Conservation (phyloP, 2,797 vertebrate species). For the Eptatretus atami region DNA sequence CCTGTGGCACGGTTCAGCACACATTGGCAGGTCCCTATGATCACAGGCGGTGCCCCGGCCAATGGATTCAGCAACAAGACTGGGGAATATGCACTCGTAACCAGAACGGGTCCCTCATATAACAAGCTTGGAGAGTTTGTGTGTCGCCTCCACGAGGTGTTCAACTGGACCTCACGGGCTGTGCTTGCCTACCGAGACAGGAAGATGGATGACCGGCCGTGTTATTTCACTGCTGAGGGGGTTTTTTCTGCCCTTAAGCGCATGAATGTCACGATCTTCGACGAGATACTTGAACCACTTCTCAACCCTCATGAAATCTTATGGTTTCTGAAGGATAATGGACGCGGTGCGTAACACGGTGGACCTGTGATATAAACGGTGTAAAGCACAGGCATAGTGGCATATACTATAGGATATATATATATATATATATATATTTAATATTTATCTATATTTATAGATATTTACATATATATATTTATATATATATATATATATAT, state of each 20-base stretch:
- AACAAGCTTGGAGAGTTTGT: slow-evolving; percentile 43
- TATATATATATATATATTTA: no score
- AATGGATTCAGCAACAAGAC: slow-evolving; percentile 23
- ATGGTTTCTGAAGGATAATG: no score
- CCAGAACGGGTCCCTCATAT: slow-evolving; percentile 48
- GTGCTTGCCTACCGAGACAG: slow-evolving; percentile 37
- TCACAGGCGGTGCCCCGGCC: slow-evolving; percentile 45
- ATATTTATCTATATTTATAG: no score
- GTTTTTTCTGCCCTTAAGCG: slow-evolving; percentile 23
- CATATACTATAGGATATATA: no score
- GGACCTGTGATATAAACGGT: no score
- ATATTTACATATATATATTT: no score
- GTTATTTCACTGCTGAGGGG: slow-evolving; percentile 47
- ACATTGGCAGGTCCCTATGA: slow-evolving; percentile 47
- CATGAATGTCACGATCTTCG: no score
- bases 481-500: no score
- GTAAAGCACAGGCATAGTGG: no score
- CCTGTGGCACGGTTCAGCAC: slow-evolving; percentile 41
- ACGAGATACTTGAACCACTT: no score
- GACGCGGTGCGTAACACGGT: no score
- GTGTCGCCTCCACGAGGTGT: slow-evolving; percentile 27
- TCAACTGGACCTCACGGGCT: slow-evolving; percentile 30
- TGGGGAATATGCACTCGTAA: slow-evolving; percentile 23
- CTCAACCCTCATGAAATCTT: no score
- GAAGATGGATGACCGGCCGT: slow-evolving; percentile 27